phyloP scores from a whole-genome alignment of 2,797 vertebrate genomes.

The Pangasius mekongensis region DNA sequence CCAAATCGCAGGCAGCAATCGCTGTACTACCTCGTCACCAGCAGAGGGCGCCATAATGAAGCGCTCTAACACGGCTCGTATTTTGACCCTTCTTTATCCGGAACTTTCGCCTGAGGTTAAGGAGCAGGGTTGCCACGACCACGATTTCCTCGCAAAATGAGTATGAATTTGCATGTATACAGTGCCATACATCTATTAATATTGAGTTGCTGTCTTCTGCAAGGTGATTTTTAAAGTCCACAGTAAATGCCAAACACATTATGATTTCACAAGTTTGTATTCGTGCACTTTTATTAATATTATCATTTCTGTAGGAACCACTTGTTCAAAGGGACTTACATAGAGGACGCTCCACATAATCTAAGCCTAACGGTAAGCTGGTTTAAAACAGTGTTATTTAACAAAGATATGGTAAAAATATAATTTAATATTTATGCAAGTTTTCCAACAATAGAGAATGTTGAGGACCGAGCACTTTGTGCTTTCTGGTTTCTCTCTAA shows the following conservation, averaged over 20 bases:
- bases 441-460: neutral
- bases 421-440: too few relatives aligned
- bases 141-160: neutral
- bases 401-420: too few relatives aligned
- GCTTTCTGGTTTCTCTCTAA: neutral
- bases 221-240: neutral
- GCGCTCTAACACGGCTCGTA: neutral
- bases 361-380: too few relatives aligned
- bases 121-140: slow-evolving; percentile 5
- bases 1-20: neutral
- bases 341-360: neutral
- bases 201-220: neutral
- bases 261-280: too few relatives aligned
- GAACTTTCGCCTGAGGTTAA: slow-evolving; percentile 1
- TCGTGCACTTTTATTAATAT: too few relatives aligned
- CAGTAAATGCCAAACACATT: neutral
- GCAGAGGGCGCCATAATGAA: neutral
- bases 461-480: neutral
- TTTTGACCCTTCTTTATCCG: slow-evolving; percentile 3
- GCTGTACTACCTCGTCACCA: neutral
- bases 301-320: neutral
- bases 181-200: neutral
- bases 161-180: neutral
- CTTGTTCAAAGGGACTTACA: neutral
- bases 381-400: too few relatives aligned